Conservation (phyloP, 2,888 invertebrate species). For the Eilema depressum region DNA sequence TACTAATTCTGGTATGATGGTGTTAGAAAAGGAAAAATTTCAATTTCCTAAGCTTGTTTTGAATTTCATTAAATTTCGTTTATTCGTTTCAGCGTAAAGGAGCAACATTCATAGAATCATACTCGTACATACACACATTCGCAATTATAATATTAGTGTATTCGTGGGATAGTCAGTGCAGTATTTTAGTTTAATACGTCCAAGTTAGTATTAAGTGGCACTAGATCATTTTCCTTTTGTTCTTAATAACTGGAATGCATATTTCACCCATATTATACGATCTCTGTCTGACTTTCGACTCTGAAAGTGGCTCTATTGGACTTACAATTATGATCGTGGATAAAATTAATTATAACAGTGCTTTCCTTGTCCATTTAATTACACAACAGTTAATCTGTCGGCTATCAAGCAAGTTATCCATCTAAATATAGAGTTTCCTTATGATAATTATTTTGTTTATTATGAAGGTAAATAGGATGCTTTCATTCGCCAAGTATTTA, state of each 20-base stretch:
- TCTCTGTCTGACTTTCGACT: conserved; percentile 67
- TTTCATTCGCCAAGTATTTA: neutral
- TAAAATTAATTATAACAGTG: conserved; percentile 55
- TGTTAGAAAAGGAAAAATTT: too few relatives aligned
- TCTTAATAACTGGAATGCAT: conserved; percentile 46
- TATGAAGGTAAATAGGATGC: conserved; percentile 13
- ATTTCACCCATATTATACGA: conserved; percentile 71
- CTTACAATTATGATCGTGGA: conserved; percentile 54
- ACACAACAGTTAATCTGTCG: conserved; percentile 28
- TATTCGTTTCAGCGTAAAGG: too few relatives aligned
- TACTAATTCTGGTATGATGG: too few relatives aligned
- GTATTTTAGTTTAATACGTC: neutral
- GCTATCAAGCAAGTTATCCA: conserved; percentile 29
- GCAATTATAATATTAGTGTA: neutral
- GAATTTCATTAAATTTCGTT: too few relatives aligned
- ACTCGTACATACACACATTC: too few relatives aligned
- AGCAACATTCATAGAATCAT: too few relatives aligned
- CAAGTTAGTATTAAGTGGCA: neutral
- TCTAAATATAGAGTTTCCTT: conserved; percentile 27
- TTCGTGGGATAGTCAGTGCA: neutral
- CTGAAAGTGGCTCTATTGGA: conserved; percentile 60
- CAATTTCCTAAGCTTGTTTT: too few relatives aligned
- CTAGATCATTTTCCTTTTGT: neutral
- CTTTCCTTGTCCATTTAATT: conserved; percentile 39
- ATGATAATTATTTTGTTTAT: conserved; percentile 22